Evolutionary conservation across 2,797 vertebrate species (phyloP), one percentile per base, ranked within the genome.

Genomic region (Harpagifer antarcticus): DNA sequence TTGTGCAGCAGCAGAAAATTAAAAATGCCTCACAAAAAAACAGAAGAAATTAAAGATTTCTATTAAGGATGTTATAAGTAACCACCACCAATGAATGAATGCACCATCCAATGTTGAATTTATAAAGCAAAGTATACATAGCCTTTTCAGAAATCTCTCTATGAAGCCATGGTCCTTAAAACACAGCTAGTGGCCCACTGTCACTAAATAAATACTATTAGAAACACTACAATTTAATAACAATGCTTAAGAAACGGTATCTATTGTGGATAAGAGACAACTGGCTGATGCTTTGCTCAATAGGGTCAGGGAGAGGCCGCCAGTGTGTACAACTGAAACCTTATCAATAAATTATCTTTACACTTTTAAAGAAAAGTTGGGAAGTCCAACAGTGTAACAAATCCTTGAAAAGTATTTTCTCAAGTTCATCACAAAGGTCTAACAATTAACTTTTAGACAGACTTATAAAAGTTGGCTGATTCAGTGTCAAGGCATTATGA

Each of bases 271-370:
- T 33, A 13, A 9, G 52, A 55, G 7, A 23, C 20, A 66, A 54
- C 20, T 44, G 16, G 11, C 4, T 19, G 7, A 31, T 44, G 42
- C 54, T 50, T 40, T 0, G 40, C 5, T 27, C 40, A 54, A 54
- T 14, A n/a, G 42, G 48, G 40, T 3, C 45, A 33, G 1, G 9
- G 6, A 53, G 15, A 0, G 19, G 44, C 9, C 0, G 0, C 27
- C 54, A n/a, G 10, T 20, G 9, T 53, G 10, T 50, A 52, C 16
- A 20, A 45, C 17, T 56, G 43, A 72, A 63, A 42, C 44, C 3
- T 42, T 19, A 17, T 5, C 47, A 5, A 40, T n/a, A 27, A 6
- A n/a, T 10, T 3, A 40, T 55, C 31, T 64, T 13, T 2, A n/a
- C 43, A 31, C 9, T 72, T 48, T 64, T 15, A 40, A 63, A 56